These are phyloP conservation scores for Heterodera carotae DNA, from an alignment of 1,140 invertebrate genomes.

Conservation along the genomic window DNA sequence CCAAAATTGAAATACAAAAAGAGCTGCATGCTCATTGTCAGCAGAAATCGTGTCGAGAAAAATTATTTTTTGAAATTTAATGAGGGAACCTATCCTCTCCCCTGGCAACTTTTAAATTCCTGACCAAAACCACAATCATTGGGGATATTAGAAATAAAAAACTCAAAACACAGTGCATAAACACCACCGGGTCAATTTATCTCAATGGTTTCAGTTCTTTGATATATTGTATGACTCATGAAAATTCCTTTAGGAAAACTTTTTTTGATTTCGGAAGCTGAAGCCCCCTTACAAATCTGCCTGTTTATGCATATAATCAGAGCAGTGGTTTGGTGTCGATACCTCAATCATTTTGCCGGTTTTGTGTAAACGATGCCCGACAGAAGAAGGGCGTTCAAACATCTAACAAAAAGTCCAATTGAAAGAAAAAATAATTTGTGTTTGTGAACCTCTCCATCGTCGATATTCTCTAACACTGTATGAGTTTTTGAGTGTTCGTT, in stretches of 20 bases:
- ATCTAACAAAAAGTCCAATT: neutral
- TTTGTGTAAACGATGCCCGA: conserved; percentile 9
- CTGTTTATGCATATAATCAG: neutral
- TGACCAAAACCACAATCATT: too few species aligned
- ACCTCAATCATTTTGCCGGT: conserved; percentile 29
- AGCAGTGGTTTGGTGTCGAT: neutral
- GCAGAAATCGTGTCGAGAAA: too few species aligned
- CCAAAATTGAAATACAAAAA: too few species aligned
- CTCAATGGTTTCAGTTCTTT: too few species aligned
- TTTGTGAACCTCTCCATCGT: neutral
- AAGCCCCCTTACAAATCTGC: neutral
- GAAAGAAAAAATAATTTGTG: neutral
- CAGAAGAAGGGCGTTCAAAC: neutral
- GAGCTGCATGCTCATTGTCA: too few species aligned
- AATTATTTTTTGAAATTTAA: too few species aligned
- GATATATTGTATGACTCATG: too few species aligned
- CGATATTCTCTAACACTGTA: conserved; percentile 27
- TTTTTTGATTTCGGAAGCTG: too few species aligned
- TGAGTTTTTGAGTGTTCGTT: conserved; percentile 81
- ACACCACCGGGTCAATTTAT: too few species aligned
- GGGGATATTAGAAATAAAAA: too few species aligned
- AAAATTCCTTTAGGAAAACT: too few species aligned
- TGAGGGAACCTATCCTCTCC: neutral
- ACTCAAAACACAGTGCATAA: neutral
- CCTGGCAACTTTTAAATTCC: too few species aligned